Base-by-base conservation (phyloP, 2,113 vertebrate species). In the Atlantisia rogersi region DNA sequence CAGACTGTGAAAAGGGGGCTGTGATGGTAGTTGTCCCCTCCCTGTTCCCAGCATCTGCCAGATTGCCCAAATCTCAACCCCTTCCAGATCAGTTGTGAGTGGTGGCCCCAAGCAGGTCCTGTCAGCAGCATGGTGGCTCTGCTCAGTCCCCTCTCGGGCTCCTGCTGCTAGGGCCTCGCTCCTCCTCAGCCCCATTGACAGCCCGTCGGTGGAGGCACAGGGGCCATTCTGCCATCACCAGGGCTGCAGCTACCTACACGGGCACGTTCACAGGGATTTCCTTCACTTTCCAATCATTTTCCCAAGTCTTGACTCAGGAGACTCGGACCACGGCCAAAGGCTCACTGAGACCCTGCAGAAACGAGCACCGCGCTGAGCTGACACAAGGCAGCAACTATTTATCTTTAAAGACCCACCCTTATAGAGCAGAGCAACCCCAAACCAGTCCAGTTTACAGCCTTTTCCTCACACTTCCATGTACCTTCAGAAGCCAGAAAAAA, bases 121-220 rank as follows among this genome's bases (percentile, higher is more conserved):
- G 39, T 19, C 60, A 32, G 32, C 44, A 53, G 31, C 16, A 71
- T 15, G 3, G 1, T 0, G 0, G 20, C 22, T 56, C 35, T 15
- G 28, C 65, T 39, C 11, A 1, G 40, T 28, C 25, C 29, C 12
- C 10, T 67, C 67, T 24, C 1, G 1, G 48, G 32, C n/a, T 55
- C 31, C 37, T 3, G 0, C 19, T 74, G 42, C 62, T 3, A 2
- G 29, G n/a, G 59, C 32, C 35, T 60, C 11, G 0, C 3, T 71
- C 15, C 53, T 55, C 11, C 52, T 37, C 55, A 56, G 35, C 78
- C 20, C 19, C 6, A 2, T 5, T 14, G 65, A 58, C 0, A 0
- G 28, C 16, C n/a, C 24, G n/a, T 59, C 3, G 1, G 2, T 31
- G 42, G 14, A 21, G 42, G 35, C 6, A 59, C 16, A 79, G 79